phyloP scores from a whole-genome alignment of 2,113 vertebrate species.

The Cyanocitta stelleri region DNA sequence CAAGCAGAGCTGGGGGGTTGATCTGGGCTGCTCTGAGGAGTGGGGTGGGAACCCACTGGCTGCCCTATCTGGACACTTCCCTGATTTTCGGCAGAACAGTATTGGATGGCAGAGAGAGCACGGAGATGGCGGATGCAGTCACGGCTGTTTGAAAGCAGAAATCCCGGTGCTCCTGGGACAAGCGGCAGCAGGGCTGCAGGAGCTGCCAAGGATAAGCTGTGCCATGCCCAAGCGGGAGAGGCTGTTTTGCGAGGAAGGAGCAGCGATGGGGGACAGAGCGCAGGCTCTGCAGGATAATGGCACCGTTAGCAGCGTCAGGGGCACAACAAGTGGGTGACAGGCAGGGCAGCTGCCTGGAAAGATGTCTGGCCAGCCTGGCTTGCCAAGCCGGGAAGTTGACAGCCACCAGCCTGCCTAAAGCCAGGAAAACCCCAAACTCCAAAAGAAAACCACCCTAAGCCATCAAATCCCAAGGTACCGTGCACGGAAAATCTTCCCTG shows the following conservation, averaged over 20 bases:
- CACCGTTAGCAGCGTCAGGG: accelerated
- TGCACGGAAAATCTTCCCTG: neutral
- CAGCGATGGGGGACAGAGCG: neutral
- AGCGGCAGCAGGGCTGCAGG: neutral
- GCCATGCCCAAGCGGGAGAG: neutral
- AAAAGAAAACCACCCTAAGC: neutral
- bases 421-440: neutral
- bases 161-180: neutral
- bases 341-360: neutral
- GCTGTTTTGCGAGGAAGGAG: neutral
- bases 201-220: neutral
- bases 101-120: accelerated
- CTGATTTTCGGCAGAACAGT: accelerated
- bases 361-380: neutral
- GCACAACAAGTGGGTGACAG: neutral
- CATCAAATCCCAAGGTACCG: neutral
- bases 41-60: accelerated
- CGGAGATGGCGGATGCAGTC: accelerated
- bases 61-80: neutral
- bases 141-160: accelerated
- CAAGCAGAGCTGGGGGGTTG: neutral
- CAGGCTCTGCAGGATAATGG: neutral
- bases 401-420: neutral
- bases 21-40: neutral
- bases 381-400: neutral